Base-by-base conservation (phyloP, 2,888 invertebrate species). In the Diadegma fenestrale region DNA sequence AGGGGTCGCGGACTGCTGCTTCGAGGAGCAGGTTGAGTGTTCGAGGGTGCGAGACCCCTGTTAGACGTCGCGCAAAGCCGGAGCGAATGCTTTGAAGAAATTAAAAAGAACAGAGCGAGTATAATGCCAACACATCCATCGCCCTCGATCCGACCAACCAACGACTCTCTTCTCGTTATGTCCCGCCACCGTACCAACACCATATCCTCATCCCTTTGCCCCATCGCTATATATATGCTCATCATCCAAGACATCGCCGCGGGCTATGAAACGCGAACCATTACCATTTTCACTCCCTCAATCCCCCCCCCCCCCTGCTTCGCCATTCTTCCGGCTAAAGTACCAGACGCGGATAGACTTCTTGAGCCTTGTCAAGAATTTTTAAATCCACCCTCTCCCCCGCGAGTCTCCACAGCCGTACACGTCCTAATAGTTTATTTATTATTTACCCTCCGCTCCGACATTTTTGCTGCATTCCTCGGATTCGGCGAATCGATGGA, bases 101-200 rank as follows among this genome's bases (percentile, higher is more conserved):
- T 93, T 93, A 93, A 93, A 76, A 93, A 93, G 93, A 92, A 92
- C 92, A 92, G 91, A 92, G 90, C 84, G 79, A 90, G 92, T 91
- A 91, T 93, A 93, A 93, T 93, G 93, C 91, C 92, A 93, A 93
- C 92, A 92, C 93, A 93, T 93, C 92, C 91, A 93, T 93, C 91
- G 90, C 84, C 85, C 82, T 80, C 3, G 33, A 84, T 78, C 85
- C 72, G 64, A 73, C 77, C 68, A 73, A 66, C 63, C 68, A 83
- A 48, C 66, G 66, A 68, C 81, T 58, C 82, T 73, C 48, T 43
- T 80, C 80, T 83, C 86, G 86, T 87, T 86, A 58, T 87, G 83
- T 7, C 71, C 75, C 72, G 51, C 43, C 33, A 85, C 72, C 71
- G 72, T 51, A 71, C 43, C 33, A 86, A 72, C 79, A 66, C 69